phyloP scores from a whole-genome alignment of 2,888 invertebrate species.

The Zhengitettix transpicula region DNA sequence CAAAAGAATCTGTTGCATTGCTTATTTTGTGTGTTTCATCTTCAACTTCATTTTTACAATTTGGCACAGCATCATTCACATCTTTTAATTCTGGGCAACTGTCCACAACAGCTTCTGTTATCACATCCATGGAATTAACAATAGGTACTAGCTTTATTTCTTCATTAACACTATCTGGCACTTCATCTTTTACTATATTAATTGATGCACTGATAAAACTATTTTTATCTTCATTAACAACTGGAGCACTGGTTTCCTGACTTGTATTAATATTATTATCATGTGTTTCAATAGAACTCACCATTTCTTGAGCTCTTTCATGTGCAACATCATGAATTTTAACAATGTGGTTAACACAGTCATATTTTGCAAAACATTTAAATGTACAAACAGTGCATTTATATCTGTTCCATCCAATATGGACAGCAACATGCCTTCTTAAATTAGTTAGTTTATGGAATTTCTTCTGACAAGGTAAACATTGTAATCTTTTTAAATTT shows the following conservation, averaged over 20 bases:
- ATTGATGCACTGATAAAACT: neutral
- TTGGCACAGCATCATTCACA: too few relatives aligned
- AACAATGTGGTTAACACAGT: conserved; percentile 46
- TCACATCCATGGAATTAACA: neutral
- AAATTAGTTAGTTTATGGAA: conserved; percentile 34
- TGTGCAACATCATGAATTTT: conserved; percentile 28
- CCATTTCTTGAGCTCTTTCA: conserved; percentile 1
- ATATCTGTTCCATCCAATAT: conserved; percentile 55
- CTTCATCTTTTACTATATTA: neutral
- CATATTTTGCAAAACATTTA: conserved; percentile 45
- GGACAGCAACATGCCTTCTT: conserved; percentile 43
- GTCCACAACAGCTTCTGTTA: too few relatives aligned
- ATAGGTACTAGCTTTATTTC: neutral
- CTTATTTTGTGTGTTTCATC: too few relatives aligned
- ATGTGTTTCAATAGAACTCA: conserved; percentile 2
- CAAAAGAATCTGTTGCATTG: too few relatives aligned
- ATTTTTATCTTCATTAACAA: neutral
- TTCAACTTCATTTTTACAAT: too few relatives aligned
- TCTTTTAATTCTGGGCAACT: too few relatives aligned
- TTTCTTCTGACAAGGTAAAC: conserved; percentile 34
- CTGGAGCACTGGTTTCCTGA: neutral
- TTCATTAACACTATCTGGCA: neutral
- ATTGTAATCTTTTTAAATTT: conserved; percentile 28
- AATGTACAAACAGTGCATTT: conserved; percentile 59
- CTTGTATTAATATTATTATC: neutral